Percentiles rank a stretch among this genome's conserved stretches.
Conservation (phyloP, 2,888 invertebrate genomes). For the Acanthosepion pharaonis region DNA sequence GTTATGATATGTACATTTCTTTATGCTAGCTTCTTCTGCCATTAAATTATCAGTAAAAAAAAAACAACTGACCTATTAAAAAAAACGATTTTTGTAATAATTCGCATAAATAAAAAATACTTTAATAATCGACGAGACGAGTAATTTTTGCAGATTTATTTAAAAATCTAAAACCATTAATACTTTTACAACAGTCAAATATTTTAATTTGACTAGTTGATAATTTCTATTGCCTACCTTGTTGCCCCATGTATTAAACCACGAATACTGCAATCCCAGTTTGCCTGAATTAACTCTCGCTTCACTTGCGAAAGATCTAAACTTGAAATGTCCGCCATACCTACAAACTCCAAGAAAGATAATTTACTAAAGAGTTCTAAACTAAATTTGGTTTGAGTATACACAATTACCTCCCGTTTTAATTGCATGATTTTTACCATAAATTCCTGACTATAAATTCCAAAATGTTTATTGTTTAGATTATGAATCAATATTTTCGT, state of each 20-base stretch:
- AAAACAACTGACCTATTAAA: no score
- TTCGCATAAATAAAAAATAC: not conserved
- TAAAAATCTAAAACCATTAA: not conserved
- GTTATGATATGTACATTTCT: no score
- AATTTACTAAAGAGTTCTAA: not conserved
- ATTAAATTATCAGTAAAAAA: no score
- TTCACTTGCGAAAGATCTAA: conserved; percentile 80
- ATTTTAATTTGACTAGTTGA: no score
- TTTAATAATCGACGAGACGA: not conserved
- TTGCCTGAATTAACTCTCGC: conserved; percentile 80
- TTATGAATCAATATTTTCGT: no score
- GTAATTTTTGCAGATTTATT: not conserved
- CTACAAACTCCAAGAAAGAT: not conserved
- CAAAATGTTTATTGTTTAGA: no score
- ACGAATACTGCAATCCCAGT: conserved; percentile 85
- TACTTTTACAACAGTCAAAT: not conserved
- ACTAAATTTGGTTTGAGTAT: no score
- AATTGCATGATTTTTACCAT: no score
- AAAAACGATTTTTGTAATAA: not conserved
- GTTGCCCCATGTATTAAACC: conserved; percentile 87
- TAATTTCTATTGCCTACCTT: conserved; percentile 79
- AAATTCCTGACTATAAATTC: no score
- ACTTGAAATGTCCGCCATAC: conserved; percentile 69
- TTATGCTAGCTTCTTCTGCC: no score
- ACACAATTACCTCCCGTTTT: no score